Percentiles rank a stretch among this genome's conserved stretches.
Conservation (phyloP, 2,113 vertebrate species). For the Aptenodytes patagonicus region DNA sequence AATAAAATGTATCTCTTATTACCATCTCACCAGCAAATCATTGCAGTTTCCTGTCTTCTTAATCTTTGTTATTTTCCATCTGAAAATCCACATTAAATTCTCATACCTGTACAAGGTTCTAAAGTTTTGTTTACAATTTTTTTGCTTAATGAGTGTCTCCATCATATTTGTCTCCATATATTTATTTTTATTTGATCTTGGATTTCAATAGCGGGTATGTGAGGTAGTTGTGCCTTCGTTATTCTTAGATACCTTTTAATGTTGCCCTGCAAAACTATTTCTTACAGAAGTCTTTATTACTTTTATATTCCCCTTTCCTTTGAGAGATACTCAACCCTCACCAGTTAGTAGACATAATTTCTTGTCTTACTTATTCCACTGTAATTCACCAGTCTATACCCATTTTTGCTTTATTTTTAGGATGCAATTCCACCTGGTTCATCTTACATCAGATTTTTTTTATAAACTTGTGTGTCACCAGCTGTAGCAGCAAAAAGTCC, state of each 20-base stretch:
- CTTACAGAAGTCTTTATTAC: neutral
- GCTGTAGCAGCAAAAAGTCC: neutral
- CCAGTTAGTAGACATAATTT: neutral
- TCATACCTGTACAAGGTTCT: neutral
- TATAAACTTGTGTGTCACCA: neutral
- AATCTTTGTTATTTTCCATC: neutral
- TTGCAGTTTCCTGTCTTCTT: neutral
- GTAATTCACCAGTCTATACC: neutral
- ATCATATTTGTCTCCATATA: neutral
- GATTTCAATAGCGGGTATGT: neutral
- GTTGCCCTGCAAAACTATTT: neutral
- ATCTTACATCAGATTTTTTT: neutral
- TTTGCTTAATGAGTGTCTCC: neutral
- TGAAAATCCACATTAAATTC: neutral
- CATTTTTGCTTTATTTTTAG: neutral
- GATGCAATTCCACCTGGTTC: neutral
- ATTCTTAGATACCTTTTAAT: neutral
- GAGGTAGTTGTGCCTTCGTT: neutral
- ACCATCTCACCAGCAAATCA: neutral
- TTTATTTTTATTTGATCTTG: neutral
- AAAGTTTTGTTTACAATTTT: neutral
- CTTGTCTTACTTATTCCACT: neutral
- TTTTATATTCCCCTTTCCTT: neutral
- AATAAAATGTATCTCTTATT: constrained; percentile 3
- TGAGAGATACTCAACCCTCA: neutral